These are phyloP conservation scores for Anhinga rufa DNA, from an alignment of 2,113 vertebrate genomes.

Conservation along the genomic window DNA sequence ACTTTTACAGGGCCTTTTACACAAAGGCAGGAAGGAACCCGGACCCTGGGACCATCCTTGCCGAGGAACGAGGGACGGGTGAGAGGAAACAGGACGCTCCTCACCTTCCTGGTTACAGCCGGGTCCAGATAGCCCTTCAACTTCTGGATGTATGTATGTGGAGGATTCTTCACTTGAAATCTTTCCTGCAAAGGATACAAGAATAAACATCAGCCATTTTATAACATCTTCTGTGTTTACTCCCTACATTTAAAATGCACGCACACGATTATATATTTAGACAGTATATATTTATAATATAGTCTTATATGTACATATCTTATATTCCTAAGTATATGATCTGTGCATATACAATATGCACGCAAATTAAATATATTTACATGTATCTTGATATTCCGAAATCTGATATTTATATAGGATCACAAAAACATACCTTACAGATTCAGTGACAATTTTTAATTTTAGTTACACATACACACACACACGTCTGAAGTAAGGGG, in stretches of 20 bases:
- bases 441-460: background rate
- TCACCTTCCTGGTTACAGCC: conserved; percentile 96
- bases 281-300: rapidly evolving
- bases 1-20: background rate
- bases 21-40: conserved; percentile 30
- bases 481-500: background rate
- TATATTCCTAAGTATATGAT: background rate
- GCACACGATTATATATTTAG: background rate
- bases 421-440: background rate
- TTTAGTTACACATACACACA: background rate
- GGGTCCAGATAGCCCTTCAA: conserved; percentile 94
- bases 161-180: conserved; percentile 98
- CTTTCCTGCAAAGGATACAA: conserved; percentile 79
- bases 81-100: conserved; percentile 22
- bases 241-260: background rate
- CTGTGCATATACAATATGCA: background rate
- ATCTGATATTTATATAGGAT: background rate
- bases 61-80: background rate
- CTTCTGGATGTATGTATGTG: conserved; percentile 95
- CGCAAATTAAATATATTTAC: background rate
- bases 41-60: background rate
- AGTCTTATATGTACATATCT: background rate
- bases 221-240: background rate
- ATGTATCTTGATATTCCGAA: background rate
- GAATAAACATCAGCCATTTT: background rate